Conservation (phyloP, 2,113 vertebrate species). For the Pachyramphus minor region DNA sequence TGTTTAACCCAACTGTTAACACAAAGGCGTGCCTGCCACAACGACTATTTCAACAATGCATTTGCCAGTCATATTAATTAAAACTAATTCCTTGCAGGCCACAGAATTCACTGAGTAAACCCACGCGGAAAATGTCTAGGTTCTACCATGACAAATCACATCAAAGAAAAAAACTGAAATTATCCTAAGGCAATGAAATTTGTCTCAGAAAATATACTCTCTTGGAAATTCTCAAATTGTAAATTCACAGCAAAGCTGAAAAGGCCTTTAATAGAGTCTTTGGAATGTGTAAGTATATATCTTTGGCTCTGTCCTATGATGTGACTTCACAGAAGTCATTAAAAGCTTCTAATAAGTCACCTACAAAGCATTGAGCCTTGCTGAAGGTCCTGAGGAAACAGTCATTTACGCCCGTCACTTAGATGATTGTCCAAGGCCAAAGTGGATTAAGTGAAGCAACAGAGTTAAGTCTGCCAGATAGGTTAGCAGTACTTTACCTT, state of each 20-base stretch:
- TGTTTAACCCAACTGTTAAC: conserved; percentile 39
- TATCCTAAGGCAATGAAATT: conserved; percentile 12
- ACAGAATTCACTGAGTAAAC: neutral
- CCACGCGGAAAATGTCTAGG: conserved; percentile 1
- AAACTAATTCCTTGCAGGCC: conserved; percentile 51
- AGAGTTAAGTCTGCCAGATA: neutral
- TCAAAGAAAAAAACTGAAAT: neutral
- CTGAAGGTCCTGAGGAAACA: neutral
- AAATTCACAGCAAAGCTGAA: conserved; percentile 18
- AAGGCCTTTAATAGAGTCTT: conserved; percentile 19
- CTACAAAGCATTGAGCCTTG: neutral
- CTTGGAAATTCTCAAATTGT: conserved; percentile 29
- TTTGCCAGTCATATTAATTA: conserved; percentile 37
- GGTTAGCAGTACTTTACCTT: neutral
- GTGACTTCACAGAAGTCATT: neutral
- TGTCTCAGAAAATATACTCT: conserved; percentile 37
- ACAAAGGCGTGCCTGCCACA: conserved; percentile 8
- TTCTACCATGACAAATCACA: conserved; percentile 27
- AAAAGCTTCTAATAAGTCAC: neutral
- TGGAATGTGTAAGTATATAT: neutral
- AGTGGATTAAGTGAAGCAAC: neutral
- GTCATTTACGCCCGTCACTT: neutral
- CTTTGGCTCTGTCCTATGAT: neutral
- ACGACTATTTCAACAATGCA: conserved; percentile 29
- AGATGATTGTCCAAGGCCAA: neutral